Conservation (phyloP, 37 sponge, comb jelly and placozoan species). For the Trichoplax adhaerens region DNA sequence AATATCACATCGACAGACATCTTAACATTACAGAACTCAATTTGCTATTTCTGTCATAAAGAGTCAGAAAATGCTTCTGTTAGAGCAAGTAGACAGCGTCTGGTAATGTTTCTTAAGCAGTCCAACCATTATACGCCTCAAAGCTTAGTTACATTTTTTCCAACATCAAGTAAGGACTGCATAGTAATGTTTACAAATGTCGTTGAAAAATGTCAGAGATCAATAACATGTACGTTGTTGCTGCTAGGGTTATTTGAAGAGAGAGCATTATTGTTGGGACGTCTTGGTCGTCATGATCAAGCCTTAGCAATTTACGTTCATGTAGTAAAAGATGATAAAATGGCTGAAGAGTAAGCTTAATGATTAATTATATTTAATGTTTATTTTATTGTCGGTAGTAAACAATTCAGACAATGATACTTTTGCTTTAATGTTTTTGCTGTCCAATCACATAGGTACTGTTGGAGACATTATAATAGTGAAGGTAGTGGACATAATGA, state of each 20-base stretch:
- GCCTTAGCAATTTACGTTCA: conserved; percentile 78
- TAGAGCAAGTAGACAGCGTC: conserved; percentile 15
- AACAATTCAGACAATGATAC: not conserved
- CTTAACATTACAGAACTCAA: not conserved
- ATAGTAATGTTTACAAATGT: not conserved
- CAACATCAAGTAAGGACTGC: conserved; percentile 27
- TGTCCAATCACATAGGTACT: conserved; percentile 22
- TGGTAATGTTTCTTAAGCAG: conserved; percentile 43
- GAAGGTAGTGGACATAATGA: conserved; percentile 29
- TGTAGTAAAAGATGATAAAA: conserved; percentile 40
- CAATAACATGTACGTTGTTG: not conserved
- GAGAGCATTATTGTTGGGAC: conserved; percentile 57
- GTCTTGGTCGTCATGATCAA: conserved; percentile 55
- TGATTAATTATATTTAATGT: not conserved
- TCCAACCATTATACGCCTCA: conserved; percentile 51
- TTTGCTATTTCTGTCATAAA: conserved; percentile 1
- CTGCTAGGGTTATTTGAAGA: conserved; percentile 57
- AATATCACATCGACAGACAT: not conserved
- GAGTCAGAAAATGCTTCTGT: conserved; percentile 2
- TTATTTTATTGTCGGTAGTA: not conserved
- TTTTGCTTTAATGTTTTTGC: not conserved
- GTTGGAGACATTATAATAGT: conserved; percentile 27
- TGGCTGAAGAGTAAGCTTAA: conserved; percentile 58
- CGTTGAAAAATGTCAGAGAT: not conserved
- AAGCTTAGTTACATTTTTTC: conserved; percentile 42